Conservation (phyloP, 2,888 invertebrate species). For the Stenchaetothrips biformis region DNA sequence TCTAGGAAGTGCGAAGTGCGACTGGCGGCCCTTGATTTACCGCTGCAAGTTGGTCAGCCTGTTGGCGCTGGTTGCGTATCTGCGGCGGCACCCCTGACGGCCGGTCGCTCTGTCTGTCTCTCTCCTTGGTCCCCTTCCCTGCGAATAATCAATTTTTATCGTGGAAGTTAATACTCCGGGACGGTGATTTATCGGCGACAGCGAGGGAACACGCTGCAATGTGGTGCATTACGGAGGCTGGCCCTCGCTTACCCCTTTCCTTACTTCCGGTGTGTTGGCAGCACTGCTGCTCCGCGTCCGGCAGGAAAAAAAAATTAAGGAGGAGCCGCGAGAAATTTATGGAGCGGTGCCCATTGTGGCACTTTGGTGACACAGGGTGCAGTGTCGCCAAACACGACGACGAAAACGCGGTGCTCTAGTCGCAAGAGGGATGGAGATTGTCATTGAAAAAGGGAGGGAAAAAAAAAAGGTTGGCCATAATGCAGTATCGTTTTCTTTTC, state of each 20-base stretch:
- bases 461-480: background rate
- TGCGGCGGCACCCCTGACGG: too few relatives aligned
- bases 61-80: background rate
- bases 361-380: constrained; percentile 4
- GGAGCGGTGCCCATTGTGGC: constrained; percentile 16
- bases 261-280: background rate
- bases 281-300: background rate
- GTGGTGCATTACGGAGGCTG: background rate
- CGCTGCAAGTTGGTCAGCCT: background rate
- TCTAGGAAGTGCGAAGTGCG: too few relatives aligned
- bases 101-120: background rate
- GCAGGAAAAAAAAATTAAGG: constrained; percentile 7
- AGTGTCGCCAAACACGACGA: constrained; percentile 4
- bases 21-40: background rate
- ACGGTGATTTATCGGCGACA: constrained; percentile 10
- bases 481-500: background rate
- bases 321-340: background rate
- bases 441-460: background rate
- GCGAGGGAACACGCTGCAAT: background rate
- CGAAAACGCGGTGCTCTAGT: background rate
- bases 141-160: constrained; percentile 24
- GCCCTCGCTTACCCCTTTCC: background rate
- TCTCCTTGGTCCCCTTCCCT: background rate
- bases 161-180: constrained; percentile 18
- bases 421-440: background rate